These are phyloP conservation scores for Gouania willdenowi DNA, from an alignment of 2,797 vertebrate species.

Conservation along the genomic window DNA sequence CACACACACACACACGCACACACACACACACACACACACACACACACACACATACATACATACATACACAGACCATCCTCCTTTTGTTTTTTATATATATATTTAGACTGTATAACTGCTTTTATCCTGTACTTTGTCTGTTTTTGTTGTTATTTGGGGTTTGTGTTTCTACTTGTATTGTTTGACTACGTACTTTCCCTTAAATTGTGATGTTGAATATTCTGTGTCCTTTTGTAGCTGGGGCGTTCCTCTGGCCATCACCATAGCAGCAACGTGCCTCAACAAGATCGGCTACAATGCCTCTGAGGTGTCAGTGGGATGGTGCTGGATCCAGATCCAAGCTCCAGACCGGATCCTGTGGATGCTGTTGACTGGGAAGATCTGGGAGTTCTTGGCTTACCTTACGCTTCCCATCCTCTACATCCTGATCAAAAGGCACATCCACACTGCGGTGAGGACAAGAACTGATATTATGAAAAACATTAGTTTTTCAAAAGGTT, in stretches of 20 bases:
- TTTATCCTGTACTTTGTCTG: too few species aligned
- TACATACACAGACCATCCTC: too few species aligned
- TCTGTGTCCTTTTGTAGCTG: constrained; percentile 73
- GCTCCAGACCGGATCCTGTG: constrained; percentile 82
- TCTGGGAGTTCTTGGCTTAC: constrained; percentile 94
- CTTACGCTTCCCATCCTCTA: constrained; percentile 87
- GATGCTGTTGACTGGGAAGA: constrained; percentile 93
- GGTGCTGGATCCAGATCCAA: constrained; percentile 91
- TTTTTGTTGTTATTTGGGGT: too few species aligned
- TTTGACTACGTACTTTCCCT: too few species aligned
- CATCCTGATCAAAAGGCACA: constrained; percentile 90
- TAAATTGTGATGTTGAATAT: neutral
- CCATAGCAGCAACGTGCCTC: constrained; percentile 77
- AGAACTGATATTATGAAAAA: too few species aligned
- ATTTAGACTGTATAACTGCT: too few species aligned
- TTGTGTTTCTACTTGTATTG: too few species aligned
- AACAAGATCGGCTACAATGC: constrained; percentile 93
- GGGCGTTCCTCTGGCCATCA: constrained; percentile 88
- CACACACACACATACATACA: too few species aligned
- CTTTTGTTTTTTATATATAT: too few species aligned
- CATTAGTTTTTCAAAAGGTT: too few species aligned
- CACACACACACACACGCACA: too few species aligned
- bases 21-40: too few species aligned
- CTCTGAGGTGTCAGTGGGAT: constrained; percentile 93
- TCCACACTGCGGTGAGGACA: constrained; percentile 82